Evolutionary conservation across 2,113 vertebrate species (phyloP), one percentile per base, ranked within the genome.

Genomic region (Carassius carassius): DNA sequence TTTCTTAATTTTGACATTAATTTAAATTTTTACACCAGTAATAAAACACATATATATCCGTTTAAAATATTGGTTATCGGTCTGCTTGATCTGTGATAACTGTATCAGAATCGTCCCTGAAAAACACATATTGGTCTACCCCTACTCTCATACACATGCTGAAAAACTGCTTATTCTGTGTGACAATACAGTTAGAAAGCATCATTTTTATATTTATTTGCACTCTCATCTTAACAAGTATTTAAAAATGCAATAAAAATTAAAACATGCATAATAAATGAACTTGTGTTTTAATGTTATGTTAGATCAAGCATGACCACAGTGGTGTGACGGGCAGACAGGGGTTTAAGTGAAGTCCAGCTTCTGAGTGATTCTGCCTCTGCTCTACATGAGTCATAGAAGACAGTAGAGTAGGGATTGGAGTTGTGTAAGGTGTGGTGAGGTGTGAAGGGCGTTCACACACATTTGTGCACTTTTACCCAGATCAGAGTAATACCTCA

Each of bases 401-500:
- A 17, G 54, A 78, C n/a, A 70, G 29, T 8, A 76, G 10, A 29
- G n/a, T 6, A 54, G 12, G 23, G 54, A 21, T 81, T 35, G 9
- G 13, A n/a, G 47, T 13, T 6, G 32, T 47, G 19, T 7, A 47
- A 5, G 37, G 58, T 63, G 72, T 62, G 23, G 41, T 41, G 41
- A 25, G 41, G 83, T 3, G 32, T 79, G 65, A 16, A 14, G 14
- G 5, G 9, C 35, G 25, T 70, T 67, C 23, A 79, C 13, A 80
- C 23, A 44, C 13, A 16, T 41, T 7, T 41, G 41, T 82, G 51
- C 60, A 81, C 69, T 58, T 81, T 84, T 25, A 84, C 82, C 77
- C 35, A 65, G 69, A 80, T 12, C 16, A 56, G 56, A 2, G 2
- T 14, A 19, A 70, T 58, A 78, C 7, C 17, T 10, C 0, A 23